Percentiles rank a stretch among this genome's conserved stretches.
phyloP scores from a whole-genome alignment of 1,140 invertebrate species.

The Lanistes nyassanus region DNA sequence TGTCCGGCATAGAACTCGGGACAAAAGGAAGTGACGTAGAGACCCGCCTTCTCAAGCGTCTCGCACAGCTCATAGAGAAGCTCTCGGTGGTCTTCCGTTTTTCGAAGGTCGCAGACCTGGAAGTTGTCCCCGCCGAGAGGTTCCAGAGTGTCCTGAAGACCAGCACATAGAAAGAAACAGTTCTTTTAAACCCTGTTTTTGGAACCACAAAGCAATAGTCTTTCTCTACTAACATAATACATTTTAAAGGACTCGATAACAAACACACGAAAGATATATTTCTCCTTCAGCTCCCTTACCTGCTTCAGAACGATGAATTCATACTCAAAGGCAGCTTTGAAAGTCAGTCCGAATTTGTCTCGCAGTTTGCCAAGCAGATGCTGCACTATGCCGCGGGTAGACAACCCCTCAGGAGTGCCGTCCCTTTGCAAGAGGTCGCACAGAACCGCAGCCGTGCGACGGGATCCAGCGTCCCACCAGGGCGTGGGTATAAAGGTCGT shows the following conservation, averaged over 20 bases:
- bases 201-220: not conserved
- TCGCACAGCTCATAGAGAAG: slow-evolving; percentile 9
- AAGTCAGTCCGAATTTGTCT: slow-evolving; percentile 6
- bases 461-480: not conserved
- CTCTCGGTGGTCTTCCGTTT: not conserved
- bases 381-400: slow-evolving; percentile 14
- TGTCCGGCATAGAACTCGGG: slow-evolving; percentile 18
- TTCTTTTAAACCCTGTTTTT: not conserved
- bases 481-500: not conserved
- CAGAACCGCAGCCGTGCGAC: not conserved
- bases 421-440: not conserved
- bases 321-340: slow-evolving; percentile 21
- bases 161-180: not conserved
- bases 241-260: too few relatives aligned
- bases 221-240: not conserved
- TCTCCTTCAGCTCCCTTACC: not conserved
- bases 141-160: not conserved
- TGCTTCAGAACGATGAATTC: slow-evolving; percentile 18
- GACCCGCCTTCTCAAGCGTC: not conserved
- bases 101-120: not conserved
- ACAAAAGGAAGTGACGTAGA: slow-evolving; percentile 1
- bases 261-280: too few relatives aligned
- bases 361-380: not conserved
- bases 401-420: slow-evolving; percentile 1
- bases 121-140: not conserved